Conservation (phyloP, 2,113 vertebrate genomes). For the Eonycteris spelaea region DNA sequence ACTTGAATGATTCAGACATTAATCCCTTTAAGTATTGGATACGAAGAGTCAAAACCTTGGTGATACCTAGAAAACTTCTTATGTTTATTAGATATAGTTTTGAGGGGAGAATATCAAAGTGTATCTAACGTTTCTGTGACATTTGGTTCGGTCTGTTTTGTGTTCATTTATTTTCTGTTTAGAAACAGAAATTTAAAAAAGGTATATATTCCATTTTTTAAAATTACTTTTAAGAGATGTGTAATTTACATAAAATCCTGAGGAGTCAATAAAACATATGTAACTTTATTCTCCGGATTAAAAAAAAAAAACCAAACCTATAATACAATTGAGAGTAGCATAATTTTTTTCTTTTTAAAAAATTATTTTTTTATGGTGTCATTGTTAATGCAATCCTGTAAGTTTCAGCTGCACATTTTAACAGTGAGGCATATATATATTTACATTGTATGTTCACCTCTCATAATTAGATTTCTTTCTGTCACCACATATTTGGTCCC, state of each 20-base stretch:
- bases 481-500: too few relatives aligned
- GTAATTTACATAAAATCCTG: background rate
- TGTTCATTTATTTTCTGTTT: background rate
- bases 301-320: background rate
- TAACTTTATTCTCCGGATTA: background rate
- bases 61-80: background rate
- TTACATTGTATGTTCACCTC: too few relatives aligned
- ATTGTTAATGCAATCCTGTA: too few relatives aligned
- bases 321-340: background rate
- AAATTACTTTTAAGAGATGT: background rate
- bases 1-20: background rate
- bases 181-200: background rate
- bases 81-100: background rate
- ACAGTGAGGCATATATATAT: too few relatives aligned
- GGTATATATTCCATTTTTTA: background rate
- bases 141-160: background rate
- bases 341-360: background rate
- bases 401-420: too few relatives aligned
- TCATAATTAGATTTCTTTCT: too few relatives aligned
- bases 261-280: background rate
- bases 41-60: background rate
- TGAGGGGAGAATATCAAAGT: background rate
- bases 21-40: background rate
- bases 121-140: background rate
- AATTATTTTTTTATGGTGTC: too few relatives aligned